Evolutionary conservation across 2,888 invertebrate species (phyloP).

Genomic region (Eupithecia subumbrata): DNA sequence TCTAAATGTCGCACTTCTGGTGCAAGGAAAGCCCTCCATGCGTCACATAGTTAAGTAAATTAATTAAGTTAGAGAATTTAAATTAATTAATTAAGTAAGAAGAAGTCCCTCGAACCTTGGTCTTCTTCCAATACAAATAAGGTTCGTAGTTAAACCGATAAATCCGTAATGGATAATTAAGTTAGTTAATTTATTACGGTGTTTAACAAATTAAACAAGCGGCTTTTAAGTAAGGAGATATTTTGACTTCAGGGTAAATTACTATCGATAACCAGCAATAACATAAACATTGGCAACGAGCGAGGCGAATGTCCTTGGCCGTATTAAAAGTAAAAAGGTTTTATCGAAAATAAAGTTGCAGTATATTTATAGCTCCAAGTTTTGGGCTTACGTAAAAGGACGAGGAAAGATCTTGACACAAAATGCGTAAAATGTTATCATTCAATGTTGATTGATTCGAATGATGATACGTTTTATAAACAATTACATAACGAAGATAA

Average conservation of each 20-base stretch:
- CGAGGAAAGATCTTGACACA: conserved; percentile 32
- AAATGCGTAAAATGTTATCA: conserved; percentile 17
- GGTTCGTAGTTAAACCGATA: no score
- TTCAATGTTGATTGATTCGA: conserved; percentile 11
- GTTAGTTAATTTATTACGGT: not conserved
- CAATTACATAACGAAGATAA: not conserved
- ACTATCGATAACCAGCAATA: conserved; percentile 22
- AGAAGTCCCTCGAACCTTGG: no score
- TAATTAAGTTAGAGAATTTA: no score
- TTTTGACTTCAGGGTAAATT: conserved; percentile 20
- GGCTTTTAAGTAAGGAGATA: not conserved
- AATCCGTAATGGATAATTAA: no score
- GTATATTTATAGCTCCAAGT: conserved; percentile 28
- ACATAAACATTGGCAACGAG: conserved; percentile 17
- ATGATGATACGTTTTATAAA: conserved; percentile 12
- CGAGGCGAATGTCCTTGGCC: conserved; percentile 29
- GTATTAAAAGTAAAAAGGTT: conserved; percentile 30
- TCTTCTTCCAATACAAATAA: no score
- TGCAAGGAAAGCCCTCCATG: not conserved
- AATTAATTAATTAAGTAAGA: no score
- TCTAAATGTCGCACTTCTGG: no score
- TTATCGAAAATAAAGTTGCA: conserved; percentile 20
- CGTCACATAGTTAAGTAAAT: not conserved
- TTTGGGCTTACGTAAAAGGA: conserved; percentile 31
- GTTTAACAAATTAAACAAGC: not conserved